Evolutionary conservation across 30 jellyfish, hydroid and myxozoan species (phyloP).

Genomic region (Catostylus mosaicus): DNA sequence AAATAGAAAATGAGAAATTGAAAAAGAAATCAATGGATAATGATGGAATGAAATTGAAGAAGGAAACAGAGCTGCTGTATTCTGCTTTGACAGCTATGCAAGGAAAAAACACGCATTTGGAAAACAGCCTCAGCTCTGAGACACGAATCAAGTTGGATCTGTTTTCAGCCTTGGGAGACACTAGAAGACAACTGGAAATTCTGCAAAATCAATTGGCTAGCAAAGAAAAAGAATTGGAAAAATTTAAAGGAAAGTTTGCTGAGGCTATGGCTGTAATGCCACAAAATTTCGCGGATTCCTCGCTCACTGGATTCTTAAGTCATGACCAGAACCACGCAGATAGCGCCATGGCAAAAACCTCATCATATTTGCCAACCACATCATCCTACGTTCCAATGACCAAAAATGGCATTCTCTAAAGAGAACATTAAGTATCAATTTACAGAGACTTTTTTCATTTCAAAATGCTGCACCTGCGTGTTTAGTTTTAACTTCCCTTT

Average conservation of each 20-base stretch:
- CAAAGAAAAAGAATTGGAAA: conserved; percentile 91
- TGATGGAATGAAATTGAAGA: conserved; percentile 85
- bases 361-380: conserved; percentile 72
- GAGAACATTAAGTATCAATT: background rate
- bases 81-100: conserved; percentile 97
- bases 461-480: background rate
- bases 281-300: conserved; percentile 79
- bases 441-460: conserved; percentile 1
- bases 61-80: conserved; percentile 87
- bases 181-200: conserved; percentile 97
- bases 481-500: background rate
- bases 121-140: conserved; percentile 97
- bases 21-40: conserved; percentile 78
- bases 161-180: conserved; percentile 98
- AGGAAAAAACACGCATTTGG: conserved; percentile 96
- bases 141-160: conserved; percentile 95
- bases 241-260: conserved; percentile 86
- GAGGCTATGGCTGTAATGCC: conserved; percentile 99
- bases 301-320: conserved; percentile 73
- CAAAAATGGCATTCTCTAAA: conserved; percentile 68
- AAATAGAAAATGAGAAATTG: conserved; percentile 76
- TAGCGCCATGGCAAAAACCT: conserved; percentile 44
- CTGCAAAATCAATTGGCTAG: conserved; percentile 79
- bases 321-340: conserved; percentile 47
- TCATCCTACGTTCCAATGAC: conserved; percentile 65